phyloP scores from a whole-genome alignment of 2,888 invertebrate genomes.

The Euspilapteryx auroguttella region DNA sequence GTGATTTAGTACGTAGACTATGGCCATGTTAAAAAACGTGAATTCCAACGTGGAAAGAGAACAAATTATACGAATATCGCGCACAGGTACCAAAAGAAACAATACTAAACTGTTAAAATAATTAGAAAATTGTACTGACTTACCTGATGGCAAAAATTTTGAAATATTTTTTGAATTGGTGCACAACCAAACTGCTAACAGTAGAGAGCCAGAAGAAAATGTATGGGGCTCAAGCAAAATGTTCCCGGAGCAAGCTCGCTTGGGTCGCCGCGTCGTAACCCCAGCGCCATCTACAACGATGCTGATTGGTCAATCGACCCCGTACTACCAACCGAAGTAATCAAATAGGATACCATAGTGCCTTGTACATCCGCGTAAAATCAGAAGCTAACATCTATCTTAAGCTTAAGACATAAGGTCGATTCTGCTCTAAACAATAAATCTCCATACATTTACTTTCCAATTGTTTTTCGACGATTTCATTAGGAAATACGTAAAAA shows the following conservation, averaged over 20 bases:
- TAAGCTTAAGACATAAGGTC: neutral
- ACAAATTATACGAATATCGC: conserved; percentile 27
- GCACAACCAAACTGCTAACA: conserved; percentile 59
- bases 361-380: no score
- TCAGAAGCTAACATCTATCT: neutral
- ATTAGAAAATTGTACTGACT: conserved; percentile 44
- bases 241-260: conserved; percentile 51
- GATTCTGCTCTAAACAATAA: neutral
- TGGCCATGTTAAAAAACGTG: conserved; percentile 55
- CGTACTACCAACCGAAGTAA: conserved; percentile 34
- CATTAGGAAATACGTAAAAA: conserved; percentile 14
- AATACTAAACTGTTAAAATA: no score
- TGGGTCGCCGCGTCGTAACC: conserved; percentile 52
- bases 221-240: conserved; percentile 58
- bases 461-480: no score
- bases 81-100: conserved; percentile 21
- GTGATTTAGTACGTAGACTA: conserved; percentile 53
- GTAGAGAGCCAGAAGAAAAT: conserved; percentile 61
- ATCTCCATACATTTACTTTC: conserved; percentile 37
- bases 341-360: no score
- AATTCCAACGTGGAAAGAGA: conserved; percentile 58
- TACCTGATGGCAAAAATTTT: conserved; percentile 62
- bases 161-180: conserved; percentile 58
- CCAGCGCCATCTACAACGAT: conserved; percentile 42
- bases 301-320: conserved; percentile 34